Evolutionary conservation across 35 echinoderm and acorn worm genomes (phyloP).

Genomic region (Heliocidaris erythrogramma): DNA sequence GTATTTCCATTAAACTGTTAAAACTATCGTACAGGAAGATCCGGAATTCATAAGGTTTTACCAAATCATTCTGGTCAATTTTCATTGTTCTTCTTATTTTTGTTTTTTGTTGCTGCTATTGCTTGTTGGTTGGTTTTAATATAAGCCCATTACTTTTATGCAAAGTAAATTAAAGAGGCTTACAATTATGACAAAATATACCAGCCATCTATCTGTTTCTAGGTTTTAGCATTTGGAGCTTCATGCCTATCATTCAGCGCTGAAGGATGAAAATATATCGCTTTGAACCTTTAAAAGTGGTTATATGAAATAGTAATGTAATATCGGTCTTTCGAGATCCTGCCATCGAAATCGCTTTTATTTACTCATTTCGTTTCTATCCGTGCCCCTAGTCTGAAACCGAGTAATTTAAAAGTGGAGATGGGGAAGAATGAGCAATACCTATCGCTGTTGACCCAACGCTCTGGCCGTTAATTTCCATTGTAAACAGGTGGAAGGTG

Average conservation of each 20-base stretch:
- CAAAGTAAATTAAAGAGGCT: too few relatives aligned
- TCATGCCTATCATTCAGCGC: background rate
- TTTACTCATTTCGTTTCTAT: background rate
- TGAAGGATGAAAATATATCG: background rate
- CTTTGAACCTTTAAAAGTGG: background rate
- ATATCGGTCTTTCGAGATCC: background rate
- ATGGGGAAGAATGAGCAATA: slow-evolving; percentile 9
- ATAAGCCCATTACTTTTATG: too few relatives aligned
- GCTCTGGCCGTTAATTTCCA: background rate
- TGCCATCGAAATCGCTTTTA: background rate
- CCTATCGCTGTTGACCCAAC: background rate
- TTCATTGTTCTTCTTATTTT: too few relatives aligned
- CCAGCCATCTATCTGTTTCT: background rate
- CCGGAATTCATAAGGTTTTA: too few relatives aligned
- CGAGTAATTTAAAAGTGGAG: slow-evolving; percentile 2
- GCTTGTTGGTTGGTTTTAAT: too few relatives aligned
- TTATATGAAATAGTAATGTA: background rate
- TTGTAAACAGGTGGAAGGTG: background rate
- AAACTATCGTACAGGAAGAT: too few relatives aligned
- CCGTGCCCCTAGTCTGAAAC: background rate
- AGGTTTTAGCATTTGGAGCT: background rate
- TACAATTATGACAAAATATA: background rate
- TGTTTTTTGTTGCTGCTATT: too few relatives aligned
- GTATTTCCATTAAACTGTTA: too few relatives aligned
- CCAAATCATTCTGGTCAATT: too few relatives aligned